Base-by-base conservation (phyloP, 2,797 vertebrate genomes). In the Notoglanidium macrostoma region DNA sequence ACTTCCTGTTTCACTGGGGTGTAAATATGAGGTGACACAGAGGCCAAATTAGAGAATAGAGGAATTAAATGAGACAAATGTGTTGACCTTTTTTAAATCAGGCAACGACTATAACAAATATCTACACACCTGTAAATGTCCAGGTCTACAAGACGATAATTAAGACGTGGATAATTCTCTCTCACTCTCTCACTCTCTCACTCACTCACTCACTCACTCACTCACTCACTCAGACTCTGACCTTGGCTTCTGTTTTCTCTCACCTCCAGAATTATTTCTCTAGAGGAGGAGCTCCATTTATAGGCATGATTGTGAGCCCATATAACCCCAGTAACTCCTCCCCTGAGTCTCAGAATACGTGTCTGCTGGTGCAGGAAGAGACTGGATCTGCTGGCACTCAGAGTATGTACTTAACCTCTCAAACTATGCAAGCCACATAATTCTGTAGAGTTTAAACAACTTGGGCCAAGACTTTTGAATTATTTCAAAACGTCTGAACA, bases 221-320 rank as follows among this genome's bases (percentile, higher is more conserved):
- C 49, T 14, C 7, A 57, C 35, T 35, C 35, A 35, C 35, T 35
- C 35, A 35, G 35, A 35, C 35, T 35, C 35, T 35, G 35, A 35
- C 35, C 35, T 35, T 35, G 35, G 35, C 17, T 3, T 57, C 51
- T 29, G 32, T 68, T 10, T 86, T 68, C 65, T 0, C 63, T 59
- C 8, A 61, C 35, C 92, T 95, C 2, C 88, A 99, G 98, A 98
- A 96, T 93, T 99, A 99, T 89, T 99, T 99, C 94, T 99, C 98
- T 87, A 96, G 98, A 35, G 98, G 98, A 0, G 98, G 98, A 79
- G 98, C 98, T 86, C 97, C 97, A 57, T 99, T 99, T 92, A 97
- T 99, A 11, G 98, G 98, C 72, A 97, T 99, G 97, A 99, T 99
- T n/a, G 94, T 99, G 91, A 99, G 98, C 91, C 98, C 98, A 1